A percentile compares a stretch with the other conserved stretches of the same genome.
Evolutionary conservation across 2,113 vertebrate genomes (phyloP).

Genomic region (Atlantisia rogersi): DNA sequence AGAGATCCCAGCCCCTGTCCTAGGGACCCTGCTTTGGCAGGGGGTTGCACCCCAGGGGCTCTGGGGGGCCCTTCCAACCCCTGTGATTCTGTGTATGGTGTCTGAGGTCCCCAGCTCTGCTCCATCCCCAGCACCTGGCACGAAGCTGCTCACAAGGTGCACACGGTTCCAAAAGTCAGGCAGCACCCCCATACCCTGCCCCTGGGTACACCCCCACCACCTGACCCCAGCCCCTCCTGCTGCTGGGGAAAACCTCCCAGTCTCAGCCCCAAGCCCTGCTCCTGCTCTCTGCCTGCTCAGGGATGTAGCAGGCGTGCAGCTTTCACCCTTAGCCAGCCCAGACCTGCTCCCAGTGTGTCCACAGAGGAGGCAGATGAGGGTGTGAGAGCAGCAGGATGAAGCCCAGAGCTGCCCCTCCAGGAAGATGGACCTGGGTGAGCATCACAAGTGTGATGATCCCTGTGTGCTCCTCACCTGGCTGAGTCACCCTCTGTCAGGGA

Average conservation of each 20-base stretch:
- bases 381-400: neutral
- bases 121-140: neutral
- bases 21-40: too few relatives aligned
- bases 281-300: neutral
- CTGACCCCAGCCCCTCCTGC: neutral
- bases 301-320: neutral
- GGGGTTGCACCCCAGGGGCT: too few relatives aligned
- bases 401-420: neutral
- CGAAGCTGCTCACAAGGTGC: neutral
- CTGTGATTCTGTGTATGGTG: too few relatives aligned
- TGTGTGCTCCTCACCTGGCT: neutral
- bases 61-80: too few relatives aligned
- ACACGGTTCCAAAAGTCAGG: neutral
- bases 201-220: rapidly evolving
- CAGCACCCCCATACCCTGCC: neutral
- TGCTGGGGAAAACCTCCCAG: neutral
- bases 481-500: neutral
- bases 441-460: too few relatives aligned
- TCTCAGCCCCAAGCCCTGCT: neutral
- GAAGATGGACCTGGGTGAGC: neutral
- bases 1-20: too few relatives aligned
- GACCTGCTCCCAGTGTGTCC: rapidly evolving
- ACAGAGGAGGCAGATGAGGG: neutral
- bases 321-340: neutral
- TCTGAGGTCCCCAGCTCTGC: neutral